Percentiles rank a stretch among this genome's conserved stretches.
Conservation (phyloP, 64 coral and sea anemone genomes). For the Porites australiensis region DNA sequence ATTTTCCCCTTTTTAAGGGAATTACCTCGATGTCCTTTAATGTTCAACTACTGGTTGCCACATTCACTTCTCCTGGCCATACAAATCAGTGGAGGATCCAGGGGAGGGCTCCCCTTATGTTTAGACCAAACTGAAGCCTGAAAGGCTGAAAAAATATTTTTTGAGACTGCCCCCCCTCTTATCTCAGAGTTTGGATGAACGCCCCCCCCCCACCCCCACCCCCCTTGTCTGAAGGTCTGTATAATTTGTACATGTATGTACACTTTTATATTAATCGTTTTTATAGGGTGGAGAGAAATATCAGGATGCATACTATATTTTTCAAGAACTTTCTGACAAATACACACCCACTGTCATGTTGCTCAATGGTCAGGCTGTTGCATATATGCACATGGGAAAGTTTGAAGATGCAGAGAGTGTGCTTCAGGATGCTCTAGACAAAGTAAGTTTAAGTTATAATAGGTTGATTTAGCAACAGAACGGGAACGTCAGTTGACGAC, state of each 20-base stretch:
- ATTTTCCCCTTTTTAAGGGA: too few relatives aligned
- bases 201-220: too few relatives aligned
- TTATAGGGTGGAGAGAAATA: slow-evolving; percentile 94
- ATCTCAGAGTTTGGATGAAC: too few relatives aligned
- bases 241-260: background rate
- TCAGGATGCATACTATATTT: slow-evolving; percentile 99
- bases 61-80: too few relatives aligned
- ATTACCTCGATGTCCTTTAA: too few relatives aligned
- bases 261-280: background rate
- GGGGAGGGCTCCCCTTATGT: too few relatives aligned
- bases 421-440: slow-evolving; percentile 92
- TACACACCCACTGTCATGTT: slow-evolving; percentile 90
- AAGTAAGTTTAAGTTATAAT: slow-evolving; percentile 47
- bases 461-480: background rate
- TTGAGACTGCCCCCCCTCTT: too few relatives aligned
- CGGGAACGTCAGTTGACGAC: background rate
- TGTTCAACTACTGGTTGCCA: too few relatives aligned
- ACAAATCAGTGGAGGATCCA: too few relatives aligned
- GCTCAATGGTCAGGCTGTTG: slow-evolving; percentile 92
- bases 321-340: slow-evolving; percentile 98
- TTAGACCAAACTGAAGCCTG: too few relatives aligned
- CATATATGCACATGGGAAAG: slow-evolving; percentile 96
- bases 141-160: too few relatives aligned
- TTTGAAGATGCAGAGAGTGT: slow-evolving; percentile 96
- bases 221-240: too few relatives aligned